Base-by-base conservation (phyloP, 1,140 invertebrate genomes). In the Chlorops oryzae region DNA sequence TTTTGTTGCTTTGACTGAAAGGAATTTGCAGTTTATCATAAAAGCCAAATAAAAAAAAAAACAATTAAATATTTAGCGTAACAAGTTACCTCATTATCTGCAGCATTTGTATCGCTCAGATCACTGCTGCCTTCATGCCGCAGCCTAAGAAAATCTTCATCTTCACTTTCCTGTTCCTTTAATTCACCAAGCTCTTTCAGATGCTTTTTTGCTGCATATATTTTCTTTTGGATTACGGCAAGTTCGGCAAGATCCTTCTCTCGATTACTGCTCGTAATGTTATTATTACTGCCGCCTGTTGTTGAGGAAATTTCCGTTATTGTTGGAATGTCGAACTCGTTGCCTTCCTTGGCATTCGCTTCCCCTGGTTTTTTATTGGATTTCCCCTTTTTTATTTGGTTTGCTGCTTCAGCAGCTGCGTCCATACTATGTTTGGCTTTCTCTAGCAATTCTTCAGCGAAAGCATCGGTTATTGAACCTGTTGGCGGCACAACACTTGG, bases 131-230 rank as follows among this genome's bases (percentile, higher is more conserved):
- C 70, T 20, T 73, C 75, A 10, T 73, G 74, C 55, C 78, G 78
- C 7, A 84, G 72, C 65, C 78, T 83, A 28, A 80, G 67, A 63
- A 78, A 77, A 57, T 83, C 80, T 51, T 81, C 78, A 65, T 81
- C 76, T 15, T 80, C 77, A 13, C 75, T 55, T 22, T 56, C 57
- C 13, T 54, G 60, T 41, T 59, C 43, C 9, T 61, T 56, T 34
- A 56, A 22, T 53, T 63, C 56, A 32, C 65, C 58, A 60, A 77
- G 58, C 40, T 72, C 63, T 27, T 65, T 75, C 41, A 65, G 69
- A 41, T 77, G 61, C 22, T 75, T 73, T 52, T 65, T 78, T 50
- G 57, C 75, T 57, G 63, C 74, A 72, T 52, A 75, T 40, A 67
- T 78, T 74, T 63, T 77, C 65, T 62, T 68, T 72, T 61, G 68